phyloP scores from a whole-genome alignment of 2,888 invertebrate species.

The Muschampia staudingeri region DNA sequence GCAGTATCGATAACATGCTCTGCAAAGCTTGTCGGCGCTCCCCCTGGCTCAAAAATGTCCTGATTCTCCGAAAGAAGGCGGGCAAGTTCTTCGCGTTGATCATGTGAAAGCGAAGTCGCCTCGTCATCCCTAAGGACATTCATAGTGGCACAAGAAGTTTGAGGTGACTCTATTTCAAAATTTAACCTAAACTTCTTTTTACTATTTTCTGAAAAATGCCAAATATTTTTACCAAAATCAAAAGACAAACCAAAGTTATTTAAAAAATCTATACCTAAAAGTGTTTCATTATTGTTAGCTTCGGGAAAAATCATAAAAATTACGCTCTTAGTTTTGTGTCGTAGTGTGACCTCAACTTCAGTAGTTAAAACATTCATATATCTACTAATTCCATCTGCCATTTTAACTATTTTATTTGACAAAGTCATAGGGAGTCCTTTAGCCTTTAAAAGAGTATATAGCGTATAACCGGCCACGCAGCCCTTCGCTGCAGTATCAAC shows the following conservation, averaged over 20 bases:
- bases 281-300: neutral
- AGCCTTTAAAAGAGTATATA: conserved; percentile 9
- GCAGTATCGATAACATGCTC: neutral
- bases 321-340: neutral
- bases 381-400: neutral
- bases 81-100: conserved; percentile 27
- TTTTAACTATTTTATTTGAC: conserved; percentile 8
- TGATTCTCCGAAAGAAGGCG: conserved; percentile 16
- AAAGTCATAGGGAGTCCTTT: conserved; percentile 2
- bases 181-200: conserved; percentile 15
- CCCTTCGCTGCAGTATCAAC: conserved; percentile 7
- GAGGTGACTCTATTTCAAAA: conserved; percentile 26
- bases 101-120: conserved; percentile 28
- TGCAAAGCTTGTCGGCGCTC: neutral
- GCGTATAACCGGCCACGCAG: conserved; percentile 7
- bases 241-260: conserved; percentile 10
- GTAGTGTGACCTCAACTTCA: neutral
- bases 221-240: conserved; percentile 17
- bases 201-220: conserved; percentile 21
- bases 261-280: conserved; percentile 11
- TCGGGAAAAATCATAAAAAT: conserved; percentile 5
- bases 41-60: conserved; percentile 26
- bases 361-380: neutral
- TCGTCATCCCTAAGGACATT: conserved; percentile 32
- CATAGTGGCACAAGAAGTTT: conserved; percentile 24